Conservation (phyloP, 2,797 vertebrate species). For the Lindbergichthys nudifrons region DNA sequence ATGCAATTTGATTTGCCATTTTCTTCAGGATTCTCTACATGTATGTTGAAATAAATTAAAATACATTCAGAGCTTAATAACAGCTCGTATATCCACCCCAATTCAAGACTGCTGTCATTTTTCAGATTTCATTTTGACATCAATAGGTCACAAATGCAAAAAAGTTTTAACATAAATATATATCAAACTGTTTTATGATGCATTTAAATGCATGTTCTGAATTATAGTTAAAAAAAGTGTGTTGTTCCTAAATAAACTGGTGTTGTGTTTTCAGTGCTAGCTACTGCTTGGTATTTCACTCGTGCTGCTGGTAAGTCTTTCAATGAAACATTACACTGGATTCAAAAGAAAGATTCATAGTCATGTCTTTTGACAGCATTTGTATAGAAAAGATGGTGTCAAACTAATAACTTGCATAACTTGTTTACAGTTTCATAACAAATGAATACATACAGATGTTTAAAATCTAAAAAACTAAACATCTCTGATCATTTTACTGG, state of each 20-base stretch:
- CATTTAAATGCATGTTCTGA: neutral
- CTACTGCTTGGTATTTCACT: conserved; percentile 53
- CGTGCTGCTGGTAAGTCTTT: conserved; percentile 45
- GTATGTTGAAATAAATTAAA: too few species aligned
- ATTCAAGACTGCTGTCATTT: neutral
- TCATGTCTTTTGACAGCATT: too few species aligned
- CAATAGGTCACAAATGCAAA: neutral
- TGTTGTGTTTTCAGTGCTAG: conserved; percentile 66
- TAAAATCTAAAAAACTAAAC: neutral
- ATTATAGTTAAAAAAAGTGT: neutral
- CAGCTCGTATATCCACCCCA: neutral
- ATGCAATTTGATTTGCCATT: too few species aligned
- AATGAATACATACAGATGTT: neutral
- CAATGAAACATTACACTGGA: neutral
- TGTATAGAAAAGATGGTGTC: too few species aligned
- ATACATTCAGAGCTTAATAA: neutral
- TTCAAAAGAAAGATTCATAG: neutral
- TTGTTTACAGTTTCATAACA: neutral
- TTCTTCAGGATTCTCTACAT: too few species aligned
- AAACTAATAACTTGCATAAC: too few species aligned
- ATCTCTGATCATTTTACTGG: too few species aligned
- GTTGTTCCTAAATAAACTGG: neutral
- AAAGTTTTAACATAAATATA: neutral
- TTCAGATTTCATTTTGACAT: neutral
- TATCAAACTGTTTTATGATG: neutral